A percentile compares a stretch with the other conserved stretches of the same genome.
These are phyloP conservation scores for Papilio protenor DNA, from an alignment of 2,888 invertebrate genomes.

Conservation along the genomic window DNA sequence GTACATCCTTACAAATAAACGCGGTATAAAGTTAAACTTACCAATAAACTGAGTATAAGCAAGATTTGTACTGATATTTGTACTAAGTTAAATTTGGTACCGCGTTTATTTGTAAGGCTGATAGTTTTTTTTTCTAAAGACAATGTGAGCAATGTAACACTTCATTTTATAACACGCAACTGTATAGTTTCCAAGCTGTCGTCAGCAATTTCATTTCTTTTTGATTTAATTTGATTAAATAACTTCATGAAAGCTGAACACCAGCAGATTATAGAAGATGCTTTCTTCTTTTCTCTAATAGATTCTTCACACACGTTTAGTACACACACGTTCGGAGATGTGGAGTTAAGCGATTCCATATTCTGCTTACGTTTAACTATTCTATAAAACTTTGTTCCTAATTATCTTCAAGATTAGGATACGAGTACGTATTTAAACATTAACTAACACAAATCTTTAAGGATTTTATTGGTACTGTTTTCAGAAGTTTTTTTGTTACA, in stretches of 20 bases:
- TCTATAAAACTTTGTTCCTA: not conserved
- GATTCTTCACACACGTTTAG: conserved; percentile 6
- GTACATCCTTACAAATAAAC: too few relatives aligned
- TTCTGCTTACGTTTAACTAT: not conserved
- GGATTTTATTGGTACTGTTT: too few relatives aligned
- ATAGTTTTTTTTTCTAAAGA: too few relatives aligned
- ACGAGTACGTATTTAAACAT: not conserved
- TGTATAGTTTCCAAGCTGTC: conserved; percentile 29
- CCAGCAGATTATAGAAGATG: conserved; percentile 17
- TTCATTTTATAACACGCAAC: conserved; percentile 21
- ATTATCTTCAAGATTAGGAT: not conserved
- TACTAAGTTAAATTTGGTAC: too few relatives aligned
- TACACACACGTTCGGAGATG: not conserved
- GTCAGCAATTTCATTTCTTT: not conserved
- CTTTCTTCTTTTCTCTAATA: not conserved
- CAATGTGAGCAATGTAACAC: too few relatives aligned
- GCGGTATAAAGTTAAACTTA: too few relatives aligned
- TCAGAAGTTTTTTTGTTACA: too few relatives aligned
- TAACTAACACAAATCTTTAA: not conserved
- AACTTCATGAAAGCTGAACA: conserved; percentile 23
- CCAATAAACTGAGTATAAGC: too few relatives aligned
- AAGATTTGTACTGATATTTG: too few relatives aligned
- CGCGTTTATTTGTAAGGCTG: too few relatives aligned
- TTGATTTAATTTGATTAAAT: conserved; percentile 3
- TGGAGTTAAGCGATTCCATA: not conserved